A percentile compares a stretch with the other conserved stretches of the same genome.
Conservation (phyloP, 2,888 invertebrate genomes). For the Bruchidius siliquastri region DNA sequence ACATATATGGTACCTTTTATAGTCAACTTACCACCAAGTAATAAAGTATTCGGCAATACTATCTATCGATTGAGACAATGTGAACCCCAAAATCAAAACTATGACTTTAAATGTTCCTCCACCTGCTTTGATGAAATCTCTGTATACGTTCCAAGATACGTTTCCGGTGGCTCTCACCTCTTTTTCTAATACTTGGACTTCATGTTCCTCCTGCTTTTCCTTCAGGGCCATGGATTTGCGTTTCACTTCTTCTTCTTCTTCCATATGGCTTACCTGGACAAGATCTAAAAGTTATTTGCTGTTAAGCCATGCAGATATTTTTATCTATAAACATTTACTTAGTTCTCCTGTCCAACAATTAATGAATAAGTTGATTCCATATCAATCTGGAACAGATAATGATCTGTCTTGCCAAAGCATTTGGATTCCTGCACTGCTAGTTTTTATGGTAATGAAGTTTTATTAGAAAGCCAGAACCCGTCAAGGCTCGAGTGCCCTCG, state of each 20-base stretch:
- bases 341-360: too few species aligned
- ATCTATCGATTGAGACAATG: slow-evolving; percentile 47
- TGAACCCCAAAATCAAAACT: slow-evolving; percentile 50
- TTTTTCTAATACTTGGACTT: slow-evolving; percentile 42
- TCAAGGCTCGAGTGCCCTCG: too few species aligned
- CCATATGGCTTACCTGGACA: not conserved
- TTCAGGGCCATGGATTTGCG: slow-evolving; percentile 2
- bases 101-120: slow-evolving; percentile 53
- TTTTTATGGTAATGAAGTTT: too few species aligned
- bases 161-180: slow-evolving; percentile 61
- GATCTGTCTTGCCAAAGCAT: too few species aligned
- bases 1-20: too few species aligned
- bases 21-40: slow-evolving; percentile 66
- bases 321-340: too few species aligned
- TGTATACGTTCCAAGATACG: slow-evolving; percentile 52
- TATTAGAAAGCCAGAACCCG: too few species aligned
- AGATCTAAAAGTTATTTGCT: too few species aligned
- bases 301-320: too few species aligned
- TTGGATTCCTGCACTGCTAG: too few species aligned
- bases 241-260: slow-evolving; percentile 15
- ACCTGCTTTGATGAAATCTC: slow-evolving; percentile 65
- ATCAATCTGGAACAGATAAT: too few species aligned
- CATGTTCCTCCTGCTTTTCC: not conserved
- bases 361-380: too few species aligned
- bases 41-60: slow-evolving; percentile 78